Base-by-base conservation (phyloP, 1,140 invertebrate genomes). In the Papilio polytes region DNA sequence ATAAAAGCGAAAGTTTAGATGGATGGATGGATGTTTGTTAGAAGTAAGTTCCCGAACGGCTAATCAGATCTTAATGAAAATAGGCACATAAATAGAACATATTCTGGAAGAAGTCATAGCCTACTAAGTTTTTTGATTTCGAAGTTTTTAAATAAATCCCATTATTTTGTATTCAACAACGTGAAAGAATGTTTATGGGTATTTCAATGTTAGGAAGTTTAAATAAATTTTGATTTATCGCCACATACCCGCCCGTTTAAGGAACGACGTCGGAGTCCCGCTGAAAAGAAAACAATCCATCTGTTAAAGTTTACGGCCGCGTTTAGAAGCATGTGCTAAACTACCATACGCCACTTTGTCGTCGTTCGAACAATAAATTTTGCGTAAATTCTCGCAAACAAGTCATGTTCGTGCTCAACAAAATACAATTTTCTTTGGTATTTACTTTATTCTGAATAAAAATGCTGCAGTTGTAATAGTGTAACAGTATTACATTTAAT, bases 221-320 rank as follows among this genome's bases (percentile, higher is more conserved):
- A 76, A 76, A 44, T 76, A 76, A 76, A 76, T 48, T 70, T 76
- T 76, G 74, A 76, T 76, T 76, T 76, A 76, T 53, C 20, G 44
- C 44, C 41, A 13, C 44, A 51, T n/a, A 51, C 74, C 46, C 74
- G 46, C 74, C 73, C n/a, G 41, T 76, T 46, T 46, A 76, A 46
- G 20, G 74, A 48, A 76, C 41, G 74, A 15, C 74, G 74, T 46
- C 44, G 44, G 41, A 46, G 41, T 48, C 74, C 46, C 12, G 20
- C 74, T 51, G 20, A 46, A 20, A 51, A 76, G 74, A 20, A 76
- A 76, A 76, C 74, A 76, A 76, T 76, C 74, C 74, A 76, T 51
- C 26, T 70, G 63, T 48, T 76, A 51, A 76, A 76, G 74, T 76
- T 76, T 76, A 76, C 20, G 22, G 46, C 74, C 46, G 22, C 44